Base-by-base conservation (phyloP, 2,888 invertebrate genomes). In the Dicranocentrus wangi region DNA sequence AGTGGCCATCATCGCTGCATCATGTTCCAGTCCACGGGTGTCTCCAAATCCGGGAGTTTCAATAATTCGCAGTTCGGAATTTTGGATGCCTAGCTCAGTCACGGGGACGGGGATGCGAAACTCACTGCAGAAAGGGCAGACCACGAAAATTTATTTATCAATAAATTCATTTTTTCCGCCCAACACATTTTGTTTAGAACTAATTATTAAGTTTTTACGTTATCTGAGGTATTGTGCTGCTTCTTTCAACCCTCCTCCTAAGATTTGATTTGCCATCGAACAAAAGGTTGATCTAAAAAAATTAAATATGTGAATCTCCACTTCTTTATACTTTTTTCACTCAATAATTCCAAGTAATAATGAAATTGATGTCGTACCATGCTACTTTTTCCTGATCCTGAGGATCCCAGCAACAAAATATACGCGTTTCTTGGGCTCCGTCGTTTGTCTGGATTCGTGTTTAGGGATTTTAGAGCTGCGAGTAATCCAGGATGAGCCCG, bases 381-480 rank as follows among this genome's bases (percentile, higher is more conserved):
- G 17, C 13, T 43, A 10, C 80, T 81, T 69, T 84, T 84, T 43
- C 84, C 84, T 21, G 82, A 58, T 10, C 84, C 84, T 8, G 84
- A 81, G 0, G 73, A 8, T 13, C 84, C 84, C 10, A 84, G 0
- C 0, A 81, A 19, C 1, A 84, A n/a, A 21, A 84, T 84, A 43
- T 84, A 84, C 2, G 77, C 81, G 21, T 81, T 84, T 21, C 43
- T 81, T 3, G 79, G 32, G 47, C 82, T 84, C 28, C 84, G 25
- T 61, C 51, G 39, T 2, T 7, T 7, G n/a, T n/a, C n/a, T n/a
- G n/a, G n/a, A n/a, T n/a, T n/a, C n/a, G n/a, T n/a, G n/a, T 61
- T 65, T 0, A 72, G 5, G 0, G 84, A 82, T n/a, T 19, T 58
- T 0, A 72, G 55, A 23, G 82, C 84, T 8, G 79, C 78, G 0